Percentiles rank a stretch among this genome's conserved stretches.
Conservation (phyloP, 2,888 invertebrate genomes). For the Andrena flavipes region DNA sequence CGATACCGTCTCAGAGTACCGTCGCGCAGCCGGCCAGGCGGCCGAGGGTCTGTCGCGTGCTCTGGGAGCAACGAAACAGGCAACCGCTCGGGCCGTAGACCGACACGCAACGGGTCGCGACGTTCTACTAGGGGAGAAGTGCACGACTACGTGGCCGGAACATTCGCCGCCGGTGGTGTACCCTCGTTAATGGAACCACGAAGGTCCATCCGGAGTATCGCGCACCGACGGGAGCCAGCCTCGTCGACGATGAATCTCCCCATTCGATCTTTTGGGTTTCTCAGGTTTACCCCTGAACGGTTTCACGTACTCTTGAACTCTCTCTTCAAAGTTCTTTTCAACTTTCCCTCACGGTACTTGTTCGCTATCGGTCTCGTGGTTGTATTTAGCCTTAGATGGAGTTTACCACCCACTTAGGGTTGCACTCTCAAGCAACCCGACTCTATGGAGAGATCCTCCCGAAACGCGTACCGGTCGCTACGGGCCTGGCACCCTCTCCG, state of each 20-base stretch:
- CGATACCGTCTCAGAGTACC: background rate
- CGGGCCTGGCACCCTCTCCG: constrained; percentile 10
- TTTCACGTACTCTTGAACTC: no score
- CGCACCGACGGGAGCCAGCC: no score
- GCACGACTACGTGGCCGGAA: no score
- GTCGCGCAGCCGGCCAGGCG: constrained; percentile 1
- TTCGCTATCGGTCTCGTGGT: constrained; percentile 62
- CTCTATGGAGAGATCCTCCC: constrained; percentile 59
- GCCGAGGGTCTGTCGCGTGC: constrained; percentile 4
- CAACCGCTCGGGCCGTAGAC: background rate
- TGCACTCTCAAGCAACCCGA: constrained; percentile 60
- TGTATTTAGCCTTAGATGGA: constrained; percentile 57
- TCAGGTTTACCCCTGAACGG: no score
- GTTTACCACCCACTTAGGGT: constrained; percentile 56
- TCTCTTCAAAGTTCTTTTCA: no score
- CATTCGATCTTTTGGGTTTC: constrained; percentile 77
- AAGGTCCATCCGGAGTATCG: no score
- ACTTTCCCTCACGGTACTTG: constrained; percentile 33
- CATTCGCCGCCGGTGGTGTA: no score
- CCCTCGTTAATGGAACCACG: no score
- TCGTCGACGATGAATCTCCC: no score
- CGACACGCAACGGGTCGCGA: no score
- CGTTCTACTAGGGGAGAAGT: no score
- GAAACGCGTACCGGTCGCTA: constrained; percentile 75
- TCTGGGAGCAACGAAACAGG: background rate